Conservation (phyloP, 2,113 vertebrate species). For the Nymphicus hollandicus region DNA sequence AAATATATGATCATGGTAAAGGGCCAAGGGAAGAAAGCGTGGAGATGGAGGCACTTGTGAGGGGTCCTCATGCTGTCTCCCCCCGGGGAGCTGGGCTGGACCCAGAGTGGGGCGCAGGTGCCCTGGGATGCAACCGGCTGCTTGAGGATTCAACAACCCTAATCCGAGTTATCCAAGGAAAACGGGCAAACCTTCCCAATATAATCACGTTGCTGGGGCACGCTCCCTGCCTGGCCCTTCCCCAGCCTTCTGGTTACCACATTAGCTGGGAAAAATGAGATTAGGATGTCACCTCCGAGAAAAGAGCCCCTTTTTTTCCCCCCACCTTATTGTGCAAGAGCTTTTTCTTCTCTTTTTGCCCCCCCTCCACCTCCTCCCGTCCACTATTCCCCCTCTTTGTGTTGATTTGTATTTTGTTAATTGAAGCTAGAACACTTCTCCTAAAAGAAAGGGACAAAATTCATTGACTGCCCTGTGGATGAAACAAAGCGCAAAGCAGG, state of each 20-base stretch:
- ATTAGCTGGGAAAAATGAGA: neutral
- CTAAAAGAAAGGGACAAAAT: neutral
- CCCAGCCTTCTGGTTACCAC: neutral
- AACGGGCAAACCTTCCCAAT: neutral
- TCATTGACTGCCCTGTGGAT: neutral
- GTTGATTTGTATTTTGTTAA: neutral
- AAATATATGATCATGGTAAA: constrained; percentile 34
- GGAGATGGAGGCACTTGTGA: neutral
- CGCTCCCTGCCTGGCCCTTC: neutral
- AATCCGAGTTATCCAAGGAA: constrained; percentile 42
- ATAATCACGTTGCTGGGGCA: neutral
- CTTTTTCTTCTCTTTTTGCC: neutral
- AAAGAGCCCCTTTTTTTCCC: neutral
- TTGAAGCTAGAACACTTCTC: neutral
- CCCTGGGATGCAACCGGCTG: neutral
- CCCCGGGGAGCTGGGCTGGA: neutral
- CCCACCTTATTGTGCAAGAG: fast-evolving
- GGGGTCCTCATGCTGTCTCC: neutral
- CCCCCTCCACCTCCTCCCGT: neutral
- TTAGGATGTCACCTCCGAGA: neutral
- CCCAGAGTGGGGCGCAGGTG: neutral
- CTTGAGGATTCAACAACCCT: constrained; percentile 53
- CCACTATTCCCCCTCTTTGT: neutral
- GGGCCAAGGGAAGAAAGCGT: neutral
- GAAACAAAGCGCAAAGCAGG: neutral